Evolutionary conservation across 2,888 invertebrate species (phyloP).

Genomic region (Mylabris sibirica): DNA sequence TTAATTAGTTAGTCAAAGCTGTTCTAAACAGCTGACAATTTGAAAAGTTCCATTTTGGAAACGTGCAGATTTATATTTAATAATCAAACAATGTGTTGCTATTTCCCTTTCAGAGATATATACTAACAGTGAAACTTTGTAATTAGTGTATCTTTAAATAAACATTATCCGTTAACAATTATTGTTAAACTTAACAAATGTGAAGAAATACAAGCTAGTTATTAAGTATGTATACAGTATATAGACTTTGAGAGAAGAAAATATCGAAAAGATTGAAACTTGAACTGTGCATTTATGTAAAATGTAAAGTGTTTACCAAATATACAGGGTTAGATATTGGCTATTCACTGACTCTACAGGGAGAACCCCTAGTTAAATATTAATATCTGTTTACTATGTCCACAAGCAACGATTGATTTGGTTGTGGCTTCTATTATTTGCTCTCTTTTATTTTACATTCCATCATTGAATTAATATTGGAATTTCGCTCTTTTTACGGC

Average conservation of each 20-base stretch:
- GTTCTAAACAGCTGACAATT: conserved; percentile 56
- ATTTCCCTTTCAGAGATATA: conserved; percentile 18
- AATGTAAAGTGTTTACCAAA: conserved; percentile 33
- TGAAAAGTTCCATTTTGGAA: conserved; percentile 50
- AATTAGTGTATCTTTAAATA: conserved; percentile 32
- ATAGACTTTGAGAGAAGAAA: background rate
- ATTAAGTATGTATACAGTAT: background rate
- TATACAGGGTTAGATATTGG: conserved; percentile 32
- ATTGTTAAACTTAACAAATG: conserved; percentile 27
- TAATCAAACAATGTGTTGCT: conserved; percentile 53
- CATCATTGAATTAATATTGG: conserved; percentile 43
- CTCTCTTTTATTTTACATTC: conserved; percentile 49
- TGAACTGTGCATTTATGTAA: conserved; percentile 26
- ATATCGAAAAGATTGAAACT: conserved; percentile 14
- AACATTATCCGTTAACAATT: conserved; percentile 26
- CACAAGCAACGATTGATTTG: conserved; percentile 53
- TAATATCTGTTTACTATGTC: conserved; percentile 47
- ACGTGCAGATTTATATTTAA: conserved; percentile 52
- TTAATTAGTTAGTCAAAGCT: conserved; percentile 53
- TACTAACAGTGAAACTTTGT: conserved; percentile 19
- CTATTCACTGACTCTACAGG: conserved; percentile 28
- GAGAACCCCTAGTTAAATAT: conserved; percentile 42
- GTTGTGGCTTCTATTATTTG: conserved; percentile 50
- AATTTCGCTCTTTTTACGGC: background rate
- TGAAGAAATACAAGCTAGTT: background rate